Conservation (phyloP, 2,888 invertebrate genomes). For the Apomyelois bistriatella region DNA sequence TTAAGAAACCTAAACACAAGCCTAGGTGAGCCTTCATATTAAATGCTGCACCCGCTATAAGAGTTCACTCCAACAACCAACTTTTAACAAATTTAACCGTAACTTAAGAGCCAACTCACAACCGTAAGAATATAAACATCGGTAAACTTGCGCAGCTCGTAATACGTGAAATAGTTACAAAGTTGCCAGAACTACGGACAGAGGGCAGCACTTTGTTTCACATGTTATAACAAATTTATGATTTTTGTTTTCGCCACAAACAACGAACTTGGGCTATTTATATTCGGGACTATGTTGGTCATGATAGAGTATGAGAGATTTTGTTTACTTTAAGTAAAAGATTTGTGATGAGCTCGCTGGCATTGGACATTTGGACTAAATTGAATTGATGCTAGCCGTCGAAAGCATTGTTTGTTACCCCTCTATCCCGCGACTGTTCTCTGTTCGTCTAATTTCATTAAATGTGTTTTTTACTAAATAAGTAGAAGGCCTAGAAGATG, state of each 20-base stretch:
- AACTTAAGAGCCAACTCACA: not conserved
- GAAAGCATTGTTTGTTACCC: too few relatives aligned
- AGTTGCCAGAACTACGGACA: conserved; percentile 23
- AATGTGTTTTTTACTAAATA: too few relatives aligned
- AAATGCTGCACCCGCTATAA: too few relatives aligned
- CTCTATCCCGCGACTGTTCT: too few relatives aligned
- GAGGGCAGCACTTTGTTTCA: conserved; percentile 19
- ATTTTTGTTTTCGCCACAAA: conserved; percentile 34
- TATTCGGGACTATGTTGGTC: conserved; percentile 7
- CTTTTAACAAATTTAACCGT: not conserved
- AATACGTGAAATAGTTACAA: conserved; percentile 40
- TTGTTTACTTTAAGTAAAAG: too few relatives aligned
- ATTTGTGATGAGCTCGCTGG: not conserved
- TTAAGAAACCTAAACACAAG: too few relatives aligned
- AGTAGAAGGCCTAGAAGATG: too few relatives aligned
- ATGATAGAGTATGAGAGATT: not conserved
- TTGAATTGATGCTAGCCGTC: too few relatives aligned
- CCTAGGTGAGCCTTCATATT: too few relatives aligned
- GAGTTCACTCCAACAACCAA: too few relatives aligned
- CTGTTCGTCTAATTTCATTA: too few relatives aligned
- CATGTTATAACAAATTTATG: conserved; percentile 38
- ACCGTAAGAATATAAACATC: conserved; percentile 17
- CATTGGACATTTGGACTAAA: too few relatives aligned
- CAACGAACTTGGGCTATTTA: conserved; percentile 30
- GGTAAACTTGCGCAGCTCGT: conserved; percentile 20